phyloP scores from a whole-genome alignment of 2,797 vertebrate species.

The Petrocephalus schoutedeni region DNA sequence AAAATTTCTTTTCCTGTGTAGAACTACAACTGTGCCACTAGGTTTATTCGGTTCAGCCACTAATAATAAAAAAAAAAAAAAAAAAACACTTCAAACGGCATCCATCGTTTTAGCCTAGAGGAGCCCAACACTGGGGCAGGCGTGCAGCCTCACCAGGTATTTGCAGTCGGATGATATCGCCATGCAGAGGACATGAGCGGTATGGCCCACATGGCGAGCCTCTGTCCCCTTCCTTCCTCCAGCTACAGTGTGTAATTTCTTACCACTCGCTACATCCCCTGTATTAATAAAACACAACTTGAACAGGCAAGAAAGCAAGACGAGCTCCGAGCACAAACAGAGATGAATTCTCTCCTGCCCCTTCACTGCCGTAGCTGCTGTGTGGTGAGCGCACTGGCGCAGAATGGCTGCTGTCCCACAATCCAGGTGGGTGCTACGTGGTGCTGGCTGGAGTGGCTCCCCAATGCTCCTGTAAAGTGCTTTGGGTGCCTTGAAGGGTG shows the following conservation, averaged over 20 bases:
- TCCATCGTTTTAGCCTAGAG: not conserved
- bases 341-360: not conserved
- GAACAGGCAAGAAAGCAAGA: not conserved
- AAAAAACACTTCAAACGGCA: not conserved
- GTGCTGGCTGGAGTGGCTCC: no score
- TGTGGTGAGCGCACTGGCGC: no score
- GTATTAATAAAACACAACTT: not conserved
- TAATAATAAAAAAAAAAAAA: not conserved
- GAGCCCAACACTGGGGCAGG: not conserved
- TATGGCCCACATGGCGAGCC: constrained; percentile 73
- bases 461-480: no score
- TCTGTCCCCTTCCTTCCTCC: constrained; percentile 77
- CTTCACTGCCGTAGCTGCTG: no score
- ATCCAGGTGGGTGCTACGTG: no score
- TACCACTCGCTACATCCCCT: constrained; percentile 86
- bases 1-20: not conserved
- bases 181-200: constrained; percentile 80
- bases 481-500: no score
- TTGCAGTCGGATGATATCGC: constrained; percentile 87
- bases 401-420: no score
- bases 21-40: not conserved
- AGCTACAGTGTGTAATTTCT: constrained; percentile 73
- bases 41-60: not conserved
- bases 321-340: not conserved
- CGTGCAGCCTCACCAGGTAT: constrained; percentile 72